Percentiles rank a stretch among this genome's conserved stretches.
phyloP scores from a whole-genome alignment of 2,113 vertebrate species.

The Spea bombifrons region DNA sequence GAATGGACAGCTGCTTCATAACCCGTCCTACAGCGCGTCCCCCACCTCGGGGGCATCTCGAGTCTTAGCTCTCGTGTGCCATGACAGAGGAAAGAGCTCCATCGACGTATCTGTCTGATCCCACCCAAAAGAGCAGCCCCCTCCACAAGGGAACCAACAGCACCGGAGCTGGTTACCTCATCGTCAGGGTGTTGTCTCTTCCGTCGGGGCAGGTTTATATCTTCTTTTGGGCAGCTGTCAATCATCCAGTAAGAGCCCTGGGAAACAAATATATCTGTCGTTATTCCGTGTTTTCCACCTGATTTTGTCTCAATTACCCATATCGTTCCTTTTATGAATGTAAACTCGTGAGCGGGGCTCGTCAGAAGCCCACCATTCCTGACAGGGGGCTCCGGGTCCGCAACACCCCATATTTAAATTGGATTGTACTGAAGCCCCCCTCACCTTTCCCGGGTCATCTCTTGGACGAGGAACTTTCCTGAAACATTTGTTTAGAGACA shows the following conservation, averaged over 20 bases:
- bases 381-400: constrained; percentile 9
- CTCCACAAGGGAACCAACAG: background rate
- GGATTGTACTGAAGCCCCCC: background rate
- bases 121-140: no score
- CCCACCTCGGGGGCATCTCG: no score
- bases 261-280: constrained; percentile 46
- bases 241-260: constrained; percentile 98
- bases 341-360: no score
- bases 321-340: background rate
- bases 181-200: constrained; percentile 83
- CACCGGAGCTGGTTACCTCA: constrained; percentile 59
- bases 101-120: no score
- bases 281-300: no score
- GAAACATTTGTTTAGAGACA: constrained; percentile 97
- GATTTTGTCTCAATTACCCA: background rate
- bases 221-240: constrained; percentile 75
- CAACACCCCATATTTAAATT: no score
- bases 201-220: constrained; percentile 68
- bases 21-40: no score
- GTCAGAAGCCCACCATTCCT: background rate
- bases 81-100: no score
- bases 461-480: constrained; percentile 93
- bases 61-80: no score
- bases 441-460: constrained; percentile 94
- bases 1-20: no score